Conservation (phyloP, 2,888 invertebrate genomes). For the Drosophila flavopinicola region DNA sequence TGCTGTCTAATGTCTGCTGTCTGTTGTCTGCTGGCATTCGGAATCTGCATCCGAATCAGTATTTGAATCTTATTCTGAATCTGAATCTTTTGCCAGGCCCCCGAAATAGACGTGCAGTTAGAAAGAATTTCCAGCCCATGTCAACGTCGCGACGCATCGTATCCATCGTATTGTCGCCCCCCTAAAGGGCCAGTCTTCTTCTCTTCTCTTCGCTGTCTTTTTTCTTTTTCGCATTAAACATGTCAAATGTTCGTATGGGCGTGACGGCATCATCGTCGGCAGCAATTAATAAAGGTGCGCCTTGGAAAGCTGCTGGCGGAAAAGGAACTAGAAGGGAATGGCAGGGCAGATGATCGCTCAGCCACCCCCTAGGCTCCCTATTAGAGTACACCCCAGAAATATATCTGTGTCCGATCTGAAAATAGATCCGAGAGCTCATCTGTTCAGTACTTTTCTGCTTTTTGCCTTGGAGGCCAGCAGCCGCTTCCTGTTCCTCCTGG, state of each 20-base stretch:
- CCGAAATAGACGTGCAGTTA: conserved; percentile 46
- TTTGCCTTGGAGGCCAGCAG: conserved; percentile 8
- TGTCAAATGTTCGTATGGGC: conserved; percentile 73
- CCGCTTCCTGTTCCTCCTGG: conserved; percentile 47
- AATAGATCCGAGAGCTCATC: conserved; percentile 44
- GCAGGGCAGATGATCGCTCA: conserved; percentile 36
- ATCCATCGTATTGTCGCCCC: conserved; percentile 54
- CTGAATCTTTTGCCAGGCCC: conserved; percentile 42
- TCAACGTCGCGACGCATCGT: conserved; percentile 54
- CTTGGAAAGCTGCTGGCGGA: conserved; percentile 59
- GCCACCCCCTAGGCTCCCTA: conserved; percentile 9
- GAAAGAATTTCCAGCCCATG: conserved; percentile 71
- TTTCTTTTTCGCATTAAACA: conserved; percentile 74
- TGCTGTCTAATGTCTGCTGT: conserved; percentile 22
- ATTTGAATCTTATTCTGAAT: conserved; percentile 30
- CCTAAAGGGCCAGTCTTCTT: neutral
- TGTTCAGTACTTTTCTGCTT: conserved; percentile 7
- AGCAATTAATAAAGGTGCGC: conserved; percentile 83
- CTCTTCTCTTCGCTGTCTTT: neutral
- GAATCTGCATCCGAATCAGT: conserved; percentile 26
- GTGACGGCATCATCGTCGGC: conserved; percentile 61
- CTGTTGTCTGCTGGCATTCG: conserved; percentile 31
- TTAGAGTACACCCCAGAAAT: neutral
- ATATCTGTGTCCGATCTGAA: conserved; percentile 38
- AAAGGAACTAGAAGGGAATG: conserved; percentile 2